Conservation (phyloP, 2,797 vertebrate species). For the Buphagus erythrorhynchus region DNA sequence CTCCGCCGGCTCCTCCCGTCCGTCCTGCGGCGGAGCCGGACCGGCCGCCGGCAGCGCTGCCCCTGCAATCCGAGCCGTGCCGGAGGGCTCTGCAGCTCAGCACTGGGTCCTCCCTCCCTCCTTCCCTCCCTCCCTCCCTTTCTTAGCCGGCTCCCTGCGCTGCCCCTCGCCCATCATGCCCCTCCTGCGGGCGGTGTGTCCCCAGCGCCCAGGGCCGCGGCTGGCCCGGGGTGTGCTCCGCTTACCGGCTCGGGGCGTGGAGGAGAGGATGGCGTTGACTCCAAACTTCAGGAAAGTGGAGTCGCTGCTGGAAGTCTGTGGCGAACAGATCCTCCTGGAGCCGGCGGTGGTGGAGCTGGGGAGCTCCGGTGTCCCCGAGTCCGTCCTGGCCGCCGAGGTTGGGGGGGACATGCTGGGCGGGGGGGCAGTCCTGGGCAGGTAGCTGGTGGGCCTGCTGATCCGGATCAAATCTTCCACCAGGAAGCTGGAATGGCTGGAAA, state of each 20-base stretch:
- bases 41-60: background rate
- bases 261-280: slow-evolving; percentile 93
- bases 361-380: slow-evolving; percentile 69
- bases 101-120: rapidly evolving
- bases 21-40: background rate
- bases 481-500: slow-evolving; percentile 88
- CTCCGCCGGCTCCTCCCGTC: background rate
- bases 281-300: slow-evolving; percentile 93
- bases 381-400: slow-evolving; percentile 73
- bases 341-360: slow-evolving; percentile 47
- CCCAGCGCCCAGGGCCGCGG: background rate
- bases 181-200: background rate
- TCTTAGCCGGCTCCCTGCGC: background rate
- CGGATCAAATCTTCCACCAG: slow-evolving; percentile 92
- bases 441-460: slow-evolving; percentile 84
- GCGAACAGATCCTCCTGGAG: slow-evolving; percentile 74
- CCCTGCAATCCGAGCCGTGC: rapidly evolving
- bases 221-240: background rate
- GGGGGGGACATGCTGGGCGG: slow-evolving; percentile 79
- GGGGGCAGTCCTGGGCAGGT: slow-evolving; percentile 81
- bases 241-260: slow-evolving; percentile 87
- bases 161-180: background rate
- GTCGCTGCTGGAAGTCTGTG: slow-evolving; percentile 73
- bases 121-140: too few relatives aligned
- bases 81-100: background rate